A percentile compares a stretch with the other conserved stretches of the same genome.
Conservation (phyloP, 2,888 invertebrate species). For the Noctua comes region DNA sequence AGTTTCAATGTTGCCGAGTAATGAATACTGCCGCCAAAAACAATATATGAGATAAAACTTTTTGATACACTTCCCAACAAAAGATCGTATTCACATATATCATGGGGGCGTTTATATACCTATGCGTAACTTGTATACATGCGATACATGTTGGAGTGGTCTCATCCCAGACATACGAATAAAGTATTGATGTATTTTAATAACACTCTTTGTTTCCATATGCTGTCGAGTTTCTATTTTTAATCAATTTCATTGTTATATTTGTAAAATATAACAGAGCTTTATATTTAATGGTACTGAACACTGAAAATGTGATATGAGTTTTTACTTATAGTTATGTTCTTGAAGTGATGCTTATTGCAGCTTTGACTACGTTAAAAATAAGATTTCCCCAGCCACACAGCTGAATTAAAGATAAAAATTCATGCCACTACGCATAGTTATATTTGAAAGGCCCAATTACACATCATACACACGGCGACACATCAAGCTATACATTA, state of each 20-base stretch:
- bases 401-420: background rate
- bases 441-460: background rate
- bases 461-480: too few relatives aligned
- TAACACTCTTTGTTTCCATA: background rate
- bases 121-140: background rate
- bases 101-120: background rate
- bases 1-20: conserved; percentile 52
- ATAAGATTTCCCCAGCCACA: background rate
- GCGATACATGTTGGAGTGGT: too few relatives aligned
- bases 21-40: conserved; percentile 59
- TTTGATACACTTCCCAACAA: conserved; percentile 55
- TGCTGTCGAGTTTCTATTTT: background rate
- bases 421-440: background rate
- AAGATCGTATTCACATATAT: conserved; percentile 43
- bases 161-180: background rate
- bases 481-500: too few relatives aligned
- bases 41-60: conserved; percentile 57
- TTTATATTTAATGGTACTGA: background rate
- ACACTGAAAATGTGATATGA: background rate
- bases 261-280: background rate
- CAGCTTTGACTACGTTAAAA: too few relatives aligned
- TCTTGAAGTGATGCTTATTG: background rate
- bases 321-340: background rate
- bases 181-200: background rate
- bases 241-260: background rate